phyloP scores from a whole-genome alignment of 2,113 vertebrate species.

The Campylorhamphus procurvoides region DNA sequence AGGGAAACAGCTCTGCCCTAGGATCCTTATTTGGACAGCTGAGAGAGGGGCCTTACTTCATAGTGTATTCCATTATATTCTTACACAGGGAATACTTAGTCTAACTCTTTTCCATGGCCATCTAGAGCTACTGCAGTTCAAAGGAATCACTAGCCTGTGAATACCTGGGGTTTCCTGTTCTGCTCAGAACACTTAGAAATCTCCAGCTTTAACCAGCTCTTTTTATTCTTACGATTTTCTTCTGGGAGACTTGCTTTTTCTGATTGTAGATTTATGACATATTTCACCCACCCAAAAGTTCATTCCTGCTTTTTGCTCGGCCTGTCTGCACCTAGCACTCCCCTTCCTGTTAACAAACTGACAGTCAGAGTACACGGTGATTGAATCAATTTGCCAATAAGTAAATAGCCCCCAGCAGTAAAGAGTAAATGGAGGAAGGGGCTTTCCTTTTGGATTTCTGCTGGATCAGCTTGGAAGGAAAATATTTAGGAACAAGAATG shows the following conservation, averaged over 20 bases:
- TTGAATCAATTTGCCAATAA: background rate
- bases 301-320: background rate
- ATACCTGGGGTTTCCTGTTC: background rate
- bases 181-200: background rate
- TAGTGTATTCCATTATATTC: background rate
- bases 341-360: background rate
- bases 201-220: background rate
- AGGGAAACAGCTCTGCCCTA: background rate
- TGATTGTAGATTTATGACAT: background rate
- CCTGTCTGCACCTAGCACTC: background rate
- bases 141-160: background rate
- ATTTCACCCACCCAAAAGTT: background rate
- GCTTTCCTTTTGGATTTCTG: background rate
- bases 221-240: background rate
- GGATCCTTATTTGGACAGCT: background rate
- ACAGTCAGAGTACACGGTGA: background rate
- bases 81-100: background rate
- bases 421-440: background rate
- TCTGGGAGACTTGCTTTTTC: background rate
- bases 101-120: background rate
- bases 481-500: background rate
- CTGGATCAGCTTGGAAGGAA: background rate
- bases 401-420: background rate
- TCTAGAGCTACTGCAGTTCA: background rate
- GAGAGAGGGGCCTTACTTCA: background rate